A percentile compares a stretch with the other conserved stretches of the same genome.
Conservation (phyloP, 1,140 invertebrate genomes). For the Globodera rostochiensis region DNA sequence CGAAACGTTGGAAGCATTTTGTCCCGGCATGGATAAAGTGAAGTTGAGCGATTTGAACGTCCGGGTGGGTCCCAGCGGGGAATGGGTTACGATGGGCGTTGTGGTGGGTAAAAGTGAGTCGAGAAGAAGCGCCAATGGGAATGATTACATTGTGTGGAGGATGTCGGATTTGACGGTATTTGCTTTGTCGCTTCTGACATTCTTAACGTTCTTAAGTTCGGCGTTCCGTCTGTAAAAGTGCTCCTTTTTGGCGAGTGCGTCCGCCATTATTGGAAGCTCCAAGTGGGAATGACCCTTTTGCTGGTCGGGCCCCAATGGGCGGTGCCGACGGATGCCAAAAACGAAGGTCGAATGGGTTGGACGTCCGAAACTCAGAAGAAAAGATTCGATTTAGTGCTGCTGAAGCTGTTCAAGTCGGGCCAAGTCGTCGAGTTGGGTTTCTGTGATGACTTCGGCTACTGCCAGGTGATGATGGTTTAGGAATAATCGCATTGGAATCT, state of each 20-base stretch:
- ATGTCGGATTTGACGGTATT: constrained; percentile 35
- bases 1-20: constrained; percentile 39
- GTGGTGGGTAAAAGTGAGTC: constrained; percentile 54
- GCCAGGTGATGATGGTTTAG: constrained; percentile 32
- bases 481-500: background rate
- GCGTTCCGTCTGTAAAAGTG: constrained; percentile 48
- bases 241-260: constrained; percentile 60
- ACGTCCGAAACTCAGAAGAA: too few relatives aligned
- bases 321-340: constrained; percentile 19
- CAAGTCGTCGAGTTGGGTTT: constrained; percentile 57
- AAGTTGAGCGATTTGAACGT: constrained; percentile 18
- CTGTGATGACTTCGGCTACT: constrained; percentile 52
- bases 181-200: background rate
- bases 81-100: constrained; percentile 58
- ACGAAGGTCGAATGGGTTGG: background rate
- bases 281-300: constrained; percentile 44
- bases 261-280: constrained; percentile 60
- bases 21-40: constrained; percentile 38
- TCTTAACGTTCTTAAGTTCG: constrained; percentile 39
- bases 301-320: constrained; percentile 26
- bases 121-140: constrained; percentile 59
- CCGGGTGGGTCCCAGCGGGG: constrained; percentile 2
- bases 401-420: constrained; percentile 50
- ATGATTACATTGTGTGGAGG: constrained; percentile 63
- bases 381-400: constrained; percentile 29